Conservation (phyloP, 2,113 vertebrate genomes). For the Garra rufa region DNA sequence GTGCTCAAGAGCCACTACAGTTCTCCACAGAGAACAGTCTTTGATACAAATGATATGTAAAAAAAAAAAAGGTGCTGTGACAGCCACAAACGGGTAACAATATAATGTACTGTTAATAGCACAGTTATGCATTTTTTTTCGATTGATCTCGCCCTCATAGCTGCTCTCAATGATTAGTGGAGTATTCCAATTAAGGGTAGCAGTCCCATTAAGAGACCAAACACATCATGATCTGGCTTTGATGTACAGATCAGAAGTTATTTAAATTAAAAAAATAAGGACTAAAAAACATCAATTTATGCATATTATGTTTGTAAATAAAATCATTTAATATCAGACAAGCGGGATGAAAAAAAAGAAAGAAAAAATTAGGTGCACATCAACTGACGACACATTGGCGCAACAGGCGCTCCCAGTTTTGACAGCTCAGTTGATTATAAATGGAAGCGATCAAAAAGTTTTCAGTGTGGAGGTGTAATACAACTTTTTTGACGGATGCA, state of each 20-base stretch:
- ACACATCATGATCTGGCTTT: neutral
- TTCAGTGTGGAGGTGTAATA: neutral
- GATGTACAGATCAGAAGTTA: neutral
- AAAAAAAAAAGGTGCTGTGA: neutral
- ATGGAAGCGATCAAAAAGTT: conserved; percentile 18
- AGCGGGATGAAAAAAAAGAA: neutral
- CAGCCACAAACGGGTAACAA: neutral
- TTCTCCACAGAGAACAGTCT: neutral
- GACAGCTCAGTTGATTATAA: conserved; percentile 12
- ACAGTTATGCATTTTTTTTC: neutral
- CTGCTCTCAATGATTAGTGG: neutral
- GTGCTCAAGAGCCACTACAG: neutral
- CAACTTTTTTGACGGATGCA: neutral
- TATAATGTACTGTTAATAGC: neutral
- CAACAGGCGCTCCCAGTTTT: neutral
- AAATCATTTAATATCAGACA: neutral
- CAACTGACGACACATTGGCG: neutral
- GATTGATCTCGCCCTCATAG: neutral
- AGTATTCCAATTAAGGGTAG: neutral
- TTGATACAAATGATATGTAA: neutral
- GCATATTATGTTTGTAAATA: neutral
- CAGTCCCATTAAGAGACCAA: neutral
- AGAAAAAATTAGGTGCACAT: neutral
- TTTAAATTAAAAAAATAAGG: neutral
- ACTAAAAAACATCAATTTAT: neutral